phyloP scores from a whole-genome alignment of 2,888 invertebrate genomes.

The Nomada hirtipes region DNA sequence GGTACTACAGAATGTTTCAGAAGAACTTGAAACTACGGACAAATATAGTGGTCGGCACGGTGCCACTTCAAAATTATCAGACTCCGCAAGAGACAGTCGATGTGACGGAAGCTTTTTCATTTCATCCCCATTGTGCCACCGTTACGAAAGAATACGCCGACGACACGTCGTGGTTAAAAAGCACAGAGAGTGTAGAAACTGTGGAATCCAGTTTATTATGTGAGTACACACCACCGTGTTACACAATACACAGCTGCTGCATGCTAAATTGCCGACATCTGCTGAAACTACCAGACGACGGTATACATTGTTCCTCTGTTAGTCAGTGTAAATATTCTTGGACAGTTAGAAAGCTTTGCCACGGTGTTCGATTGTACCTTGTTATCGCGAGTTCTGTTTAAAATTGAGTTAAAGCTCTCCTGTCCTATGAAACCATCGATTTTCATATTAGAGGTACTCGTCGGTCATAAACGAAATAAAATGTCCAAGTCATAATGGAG shows the following conservation, averaged over 20 bases:
- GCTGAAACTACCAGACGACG: constrained; percentile 23
- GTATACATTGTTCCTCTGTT: constrained; percentile 27
- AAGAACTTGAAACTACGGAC: constrained; percentile 79
- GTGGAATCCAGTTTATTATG: constrained; percentile 42
- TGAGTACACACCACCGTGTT: constrained; percentile 35
- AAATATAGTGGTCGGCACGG: constrained; percentile 75
- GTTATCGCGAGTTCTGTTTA: constrained; percentile 16
- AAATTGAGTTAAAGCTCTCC: neutral
- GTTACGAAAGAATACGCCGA: constrained; percentile 40
- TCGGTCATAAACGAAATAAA: no score
- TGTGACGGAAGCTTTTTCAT: constrained; percentile 39
- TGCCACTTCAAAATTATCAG: constrained; percentile 78
- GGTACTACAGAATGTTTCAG: constrained; percentile 80
- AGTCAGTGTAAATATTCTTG: constrained; percentile 30
- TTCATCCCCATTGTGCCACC: constrained; percentile 28
- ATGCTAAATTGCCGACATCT: constrained; percentile 48
- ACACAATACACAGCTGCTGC: constrained; percentile 1
- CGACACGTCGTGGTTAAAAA: constrained; percentile 31
- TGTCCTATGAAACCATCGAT: neutral
- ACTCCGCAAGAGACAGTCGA: constrained; percentile 61
- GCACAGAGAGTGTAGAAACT: constrained; percentile 29
- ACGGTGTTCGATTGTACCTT: neutral
- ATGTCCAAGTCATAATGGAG: no score
- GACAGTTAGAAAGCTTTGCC: neutral
- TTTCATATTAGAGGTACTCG: neutral